phyloP scores from a whole-genome alignment of 2,113 vertebrate genomes.

The Natator depressus region DNA sequence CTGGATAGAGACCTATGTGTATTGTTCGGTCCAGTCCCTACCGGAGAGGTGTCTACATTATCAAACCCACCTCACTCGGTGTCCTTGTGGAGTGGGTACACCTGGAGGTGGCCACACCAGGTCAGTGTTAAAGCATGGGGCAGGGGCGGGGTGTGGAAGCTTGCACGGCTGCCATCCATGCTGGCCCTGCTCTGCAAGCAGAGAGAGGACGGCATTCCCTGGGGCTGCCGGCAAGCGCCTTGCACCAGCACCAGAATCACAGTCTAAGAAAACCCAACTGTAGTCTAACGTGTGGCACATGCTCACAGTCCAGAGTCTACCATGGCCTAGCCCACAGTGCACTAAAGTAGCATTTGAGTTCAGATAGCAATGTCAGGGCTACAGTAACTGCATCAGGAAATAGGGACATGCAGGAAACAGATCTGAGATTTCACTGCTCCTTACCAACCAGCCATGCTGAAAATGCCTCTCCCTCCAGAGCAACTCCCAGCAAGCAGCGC shows the following conservation, averaged over 20 bases:
- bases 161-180: no score
- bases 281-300: background rate
- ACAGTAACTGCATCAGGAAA: background rate
- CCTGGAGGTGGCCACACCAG: no score
- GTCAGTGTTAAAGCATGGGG: no score
- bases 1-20: background rate
- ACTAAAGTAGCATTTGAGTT: background rate
- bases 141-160: no score
- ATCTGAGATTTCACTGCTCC: background rate
- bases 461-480: rapidly evolving
- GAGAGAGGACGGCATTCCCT: no score
- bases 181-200: no score
- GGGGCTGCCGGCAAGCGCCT: no score
- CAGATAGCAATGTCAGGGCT: no score
- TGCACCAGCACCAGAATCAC: background rate
- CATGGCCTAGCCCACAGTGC: background rate
- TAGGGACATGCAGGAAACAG: background rate
- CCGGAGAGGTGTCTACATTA: no score
- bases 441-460: background rate
- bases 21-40: rapidly evolving
- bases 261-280: no score
- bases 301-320: background rate
- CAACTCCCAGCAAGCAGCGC: rapidly evolving
- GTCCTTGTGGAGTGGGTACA: no score
- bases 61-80: no score